Base-by-base conservation (phyloP, 1,140 invertebrate genomes). In the Ephestia elutella region DNA sequence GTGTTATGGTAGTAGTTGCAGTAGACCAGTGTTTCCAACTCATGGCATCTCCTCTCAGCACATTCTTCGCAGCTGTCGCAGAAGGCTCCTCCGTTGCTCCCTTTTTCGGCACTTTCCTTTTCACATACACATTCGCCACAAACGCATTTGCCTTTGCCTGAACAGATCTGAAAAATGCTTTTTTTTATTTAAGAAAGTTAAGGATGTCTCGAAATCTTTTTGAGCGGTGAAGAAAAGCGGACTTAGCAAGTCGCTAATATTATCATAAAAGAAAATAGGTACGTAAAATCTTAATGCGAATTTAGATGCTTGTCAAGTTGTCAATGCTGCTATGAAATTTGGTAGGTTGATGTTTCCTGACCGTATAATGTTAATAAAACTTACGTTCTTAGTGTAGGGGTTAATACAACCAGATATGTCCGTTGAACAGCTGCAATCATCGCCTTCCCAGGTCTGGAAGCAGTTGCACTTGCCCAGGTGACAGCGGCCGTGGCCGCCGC, bases 1-100 rank as follows among this genome's bases (percentile, higher is more conserved):
- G 77, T 72, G 21, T 72, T 69, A 15, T 92, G 82, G 15, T 89
- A 83, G 56, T 93, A 75, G 20, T 92, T 92, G 63, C 93, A 85
- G 71, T 94, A 93, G 15, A 92, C 91, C 66, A 92, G 90, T 70
- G 95, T 96, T 77, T 96, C 93, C 65, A 95, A 92, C 65, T 95
- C 92, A 50, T 92, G 89, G 82, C 96, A 98, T 28, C 89, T 74
- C 63, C 92, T 68, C 7, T 63, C 63, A 0, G 65, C 58, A 11
- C 83, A 80, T 21, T 82, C 71, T 2, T 90, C 87, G 70, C 93
- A 95, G 54, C 92, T 90, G 65, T 95, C 92, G 81, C 94, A 95
- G 61, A 90, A 94, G 58, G 85, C 75, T 20, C 94, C 94, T 5
- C 89, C 91, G 70, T 93, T 92, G 49, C 84, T 82, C 28, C 90